Evolutionary conservation across 2,113 vertebrate species (phyloP).

Genomic region (Dascyllus trimaculatus): DNA sequence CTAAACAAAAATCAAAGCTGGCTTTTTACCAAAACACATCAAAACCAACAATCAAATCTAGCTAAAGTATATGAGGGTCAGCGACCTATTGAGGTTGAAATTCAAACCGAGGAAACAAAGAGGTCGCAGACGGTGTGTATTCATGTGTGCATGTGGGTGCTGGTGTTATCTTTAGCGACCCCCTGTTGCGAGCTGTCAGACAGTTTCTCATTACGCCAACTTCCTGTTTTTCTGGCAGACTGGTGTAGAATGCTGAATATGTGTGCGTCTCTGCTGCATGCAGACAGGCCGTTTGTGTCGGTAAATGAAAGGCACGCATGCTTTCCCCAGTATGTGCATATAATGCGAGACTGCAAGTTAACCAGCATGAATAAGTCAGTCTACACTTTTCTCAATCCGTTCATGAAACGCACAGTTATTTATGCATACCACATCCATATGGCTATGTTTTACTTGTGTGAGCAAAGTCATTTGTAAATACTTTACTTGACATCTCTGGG

Average conservation of each 20-base stretch:
- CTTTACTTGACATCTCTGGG: conserved; percentile 21
- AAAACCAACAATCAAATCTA: conserved; percentile 19
- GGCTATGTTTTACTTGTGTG: conserved; percentile 24
- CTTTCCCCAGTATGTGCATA: conserved; percentile 9
- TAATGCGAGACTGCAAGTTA: background rate
- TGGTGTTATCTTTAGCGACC: conserved; percentile 24
- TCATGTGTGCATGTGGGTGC: background rate
- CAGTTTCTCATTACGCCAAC: conserved; percentile 43
- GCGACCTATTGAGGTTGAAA: conserved; percentile 49
- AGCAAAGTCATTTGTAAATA: conserved; percentile 39
- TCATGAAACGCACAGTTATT: conserved; percentile 1
- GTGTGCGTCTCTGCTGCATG: conserved; percentile 5
- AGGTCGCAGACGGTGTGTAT: conserved; percentile 43
- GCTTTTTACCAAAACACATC: conserved; percentile 29
- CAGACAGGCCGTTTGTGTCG: background rate
- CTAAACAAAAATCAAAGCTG: conserved; percentile 31
- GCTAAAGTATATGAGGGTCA: conserved; percentile 22
- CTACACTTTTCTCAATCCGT: conserved; percentile 1
- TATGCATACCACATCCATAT: conserved; percentile 24
- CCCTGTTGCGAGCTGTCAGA: conserved; percentile 52
- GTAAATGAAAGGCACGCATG: background rate
- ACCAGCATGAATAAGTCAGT: conserved; percentile 28
- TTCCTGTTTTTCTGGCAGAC: conserved; percentile 36
- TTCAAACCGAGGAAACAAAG: conserved; percentile 46
- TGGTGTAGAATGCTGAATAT: conserved; percentile 11